Evolutionary conservation across 2,113 vertebrate genomes (phyloP), one percentile per base, ranked within the genome.

Genomic region (Sorex araneus): DNA sequence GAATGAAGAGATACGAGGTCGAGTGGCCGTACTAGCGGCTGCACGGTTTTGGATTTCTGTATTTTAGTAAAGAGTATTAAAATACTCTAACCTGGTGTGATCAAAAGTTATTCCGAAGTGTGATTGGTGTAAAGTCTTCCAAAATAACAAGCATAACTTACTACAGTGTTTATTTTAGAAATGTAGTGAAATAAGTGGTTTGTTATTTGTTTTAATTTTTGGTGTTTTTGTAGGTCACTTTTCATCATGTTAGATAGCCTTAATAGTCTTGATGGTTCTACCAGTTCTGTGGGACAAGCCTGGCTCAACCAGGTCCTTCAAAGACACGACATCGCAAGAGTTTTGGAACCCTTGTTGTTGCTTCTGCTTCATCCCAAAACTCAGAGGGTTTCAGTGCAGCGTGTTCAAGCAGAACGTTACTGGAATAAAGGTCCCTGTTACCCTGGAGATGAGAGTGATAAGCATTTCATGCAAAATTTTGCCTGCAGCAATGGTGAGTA

Each of bases 201-300:
- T 91, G 13, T 84, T 71, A 45, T 92, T 66, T 86, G 23, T 90
- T 94, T 91, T 96, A 11, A 28, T 93, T 94, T 16, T 78, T 89
- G 67, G 18, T 83, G 66, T 96, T 77, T 66, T 97, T 93, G 27
- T 97, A 99, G 99, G 94, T 99, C 99, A 96, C 98, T 99, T 4
- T 99, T 99, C 97, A 99, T 99, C 96, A 99, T 99, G 99, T 96
- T 99, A 54, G 99, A 99, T 95, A 99, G 99, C 96, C 98, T 99
- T 86, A 99, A 98, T 95, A 99, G 98, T 92, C 98, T 99, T 91
- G 99, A 99, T 97, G 98, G 99, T n/a, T 99, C 99, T 47, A 99
- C 98, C 0, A 99, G 99, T 85, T 99, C 99, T 66, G 99, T 99
- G 89, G 99, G 99, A 82, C 99, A 99, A 95, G 99, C 99, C 69